A percentile compares a stretch with the other conserved stretches of the same genome.
These are phyloP conservation scores for Sinocyclocheilus anshuiensis DNA, from an alignment of 2,113 vertebrate genomes.

Conservation along the genomic window DNA sequence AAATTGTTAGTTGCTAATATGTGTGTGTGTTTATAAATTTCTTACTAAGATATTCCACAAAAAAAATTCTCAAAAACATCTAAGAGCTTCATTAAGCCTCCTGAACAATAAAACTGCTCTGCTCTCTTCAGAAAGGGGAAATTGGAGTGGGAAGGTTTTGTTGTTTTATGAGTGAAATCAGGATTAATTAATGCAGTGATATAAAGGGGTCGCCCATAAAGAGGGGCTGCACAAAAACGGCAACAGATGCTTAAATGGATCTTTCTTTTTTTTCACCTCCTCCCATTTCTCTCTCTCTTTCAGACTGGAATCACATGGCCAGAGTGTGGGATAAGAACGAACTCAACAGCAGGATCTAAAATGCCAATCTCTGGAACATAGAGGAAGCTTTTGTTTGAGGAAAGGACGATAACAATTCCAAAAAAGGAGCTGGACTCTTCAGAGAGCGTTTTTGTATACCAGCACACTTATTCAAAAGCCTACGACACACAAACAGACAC, in stretches of 20 bases:
- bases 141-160: neutral
- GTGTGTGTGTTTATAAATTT: too few species aligned
- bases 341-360: slow-evolving; percentile 13
- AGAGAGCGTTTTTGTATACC: neutral
- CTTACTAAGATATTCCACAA: too few species aligned
- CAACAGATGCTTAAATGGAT: slow-evolving; percentile 40
- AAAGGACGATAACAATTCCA: slow-evolving; percentile 4
- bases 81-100: neutral
- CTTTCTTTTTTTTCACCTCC: slow-evolving; percentile 25
- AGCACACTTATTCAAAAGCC: neutral
- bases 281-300: slow-evolving; percentile 32
- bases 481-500: slow-evolving; percentile 1
- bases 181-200: neutral
- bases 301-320: slow-evolving; percentile 1
- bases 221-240: neutral
- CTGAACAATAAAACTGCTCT: neutral
- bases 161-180: neutral
- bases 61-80: neutral
- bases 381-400: slow-evolving; percentile 35
- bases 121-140: neutral
- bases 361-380: slow-evolving; percentile 25
- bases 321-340: slow-evolving; percentile 33
- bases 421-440: slow-evolving; percentile 25
- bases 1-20: neutral
- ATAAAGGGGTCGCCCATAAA: slow-evolving; percentile 7